Evolutionary conservation across 2,888 invertebrate species (phyloP).

Genomic region (Drosophila algonquin): DNA sequence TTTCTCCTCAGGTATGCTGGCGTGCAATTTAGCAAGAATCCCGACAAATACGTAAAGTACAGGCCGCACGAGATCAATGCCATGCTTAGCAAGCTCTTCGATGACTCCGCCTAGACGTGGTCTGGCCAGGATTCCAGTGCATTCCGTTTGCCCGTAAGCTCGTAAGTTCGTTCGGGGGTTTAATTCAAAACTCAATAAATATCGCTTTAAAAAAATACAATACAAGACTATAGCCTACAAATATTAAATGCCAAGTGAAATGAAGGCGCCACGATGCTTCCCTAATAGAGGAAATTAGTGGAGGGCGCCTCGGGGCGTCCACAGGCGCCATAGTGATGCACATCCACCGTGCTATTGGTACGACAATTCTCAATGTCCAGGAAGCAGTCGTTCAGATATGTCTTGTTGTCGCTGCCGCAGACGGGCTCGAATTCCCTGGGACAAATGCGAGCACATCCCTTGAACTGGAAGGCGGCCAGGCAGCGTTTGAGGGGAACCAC

Average conservation of each 20-base stretch:
- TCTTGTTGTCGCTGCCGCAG: constrained; percentile 96
- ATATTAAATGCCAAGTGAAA: constrained; percentile 74
- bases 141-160: constrained; percentile 27
- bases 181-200: constrained; percentile 79
- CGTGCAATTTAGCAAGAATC: constrained; percentile 95
- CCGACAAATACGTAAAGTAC: constrained; percentile 96
- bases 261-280: constrained; percentile 30
- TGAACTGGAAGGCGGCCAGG: constrained; percentile 92
- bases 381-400: constrained; percentile 97
- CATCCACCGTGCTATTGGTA: constrained; percentile 89
- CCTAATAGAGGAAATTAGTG: constrained; percentile 92
- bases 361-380: constrained; percentile 95
- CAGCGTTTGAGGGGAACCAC: constrained; percentile 95
- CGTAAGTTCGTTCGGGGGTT: constrained; percentile 62
- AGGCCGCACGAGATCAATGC: constrained; percentile 92
- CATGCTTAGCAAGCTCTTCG: constrained; percentile 95
- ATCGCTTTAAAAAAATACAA: constrained; percentile 69
- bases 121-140: constrained; percentile 14
- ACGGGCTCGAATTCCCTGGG: constrained; percentile 94
- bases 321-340: constrained; percentile 93
- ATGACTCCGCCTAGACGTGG: constrained; percentile 86
- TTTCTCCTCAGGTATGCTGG: constrained; percentile 86
- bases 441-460: constrained; percentile 94
- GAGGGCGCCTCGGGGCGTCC: constrained; percentile 93
- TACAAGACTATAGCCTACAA: constrained; percentile 72